Conservation (phyloP, 1,140 invertebrate genomes). For the Listronotus oregonensis region DNA sequence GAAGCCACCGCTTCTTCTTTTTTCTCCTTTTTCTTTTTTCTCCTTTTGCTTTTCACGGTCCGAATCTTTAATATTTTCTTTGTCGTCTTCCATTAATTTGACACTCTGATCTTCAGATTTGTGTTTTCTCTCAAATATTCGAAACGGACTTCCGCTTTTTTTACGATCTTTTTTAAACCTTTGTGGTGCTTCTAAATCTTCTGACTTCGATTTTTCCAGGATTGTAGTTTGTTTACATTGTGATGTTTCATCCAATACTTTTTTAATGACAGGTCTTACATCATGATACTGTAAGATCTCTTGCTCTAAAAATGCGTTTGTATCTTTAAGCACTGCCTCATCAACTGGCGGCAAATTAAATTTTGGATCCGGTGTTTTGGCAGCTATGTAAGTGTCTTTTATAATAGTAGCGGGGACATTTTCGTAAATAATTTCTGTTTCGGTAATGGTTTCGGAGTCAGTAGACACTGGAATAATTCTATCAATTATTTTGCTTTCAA, state of each 20-base stretch:
- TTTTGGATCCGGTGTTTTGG: not conserved
- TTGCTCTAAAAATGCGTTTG: slow-evolving; percentile 29
- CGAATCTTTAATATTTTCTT: slow-evolving; percentile 13
- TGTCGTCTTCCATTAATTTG: slow-evolving; percentile 16
- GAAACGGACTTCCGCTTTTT: slow-evolving; percentile 37
- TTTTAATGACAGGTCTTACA: slow-evolving; percentile 18
- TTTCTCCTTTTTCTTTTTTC: slow-evolving; percentile 26
- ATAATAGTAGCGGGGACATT: slow-evolving; percentile 19
- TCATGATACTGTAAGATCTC: slow-evolving; percentile 31
- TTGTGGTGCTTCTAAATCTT: slow-evolving; percentile 20
- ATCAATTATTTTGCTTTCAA: slow-evolving; percentile 27
- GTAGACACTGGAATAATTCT: slow-evolving; percentile 12
- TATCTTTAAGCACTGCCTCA: not conserved
- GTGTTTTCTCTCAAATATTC: slow-evolving; percentile 25
- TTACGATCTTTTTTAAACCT: slow-evolving; percentile 23
- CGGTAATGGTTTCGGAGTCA: slow-evolving; percentile 18
- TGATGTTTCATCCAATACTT: no score
- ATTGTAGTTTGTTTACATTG: not conserved
- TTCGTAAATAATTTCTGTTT: slow-evolving; percentile 32
- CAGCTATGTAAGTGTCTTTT: slow-evolving; percentile 14
- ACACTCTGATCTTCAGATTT: slow-evolving; percentile 14
- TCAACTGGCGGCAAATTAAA: not conserved
- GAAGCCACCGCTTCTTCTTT: slow-evolving; percentile 31
- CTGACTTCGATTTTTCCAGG: slow-evolving; percentile 8
- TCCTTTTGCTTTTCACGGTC: slow-evolving; percentile 16